Evolutionary conservation across 2,888 invertebrate genomes (phyloP).

Genomic region (Lysandra coridon): DNA sequence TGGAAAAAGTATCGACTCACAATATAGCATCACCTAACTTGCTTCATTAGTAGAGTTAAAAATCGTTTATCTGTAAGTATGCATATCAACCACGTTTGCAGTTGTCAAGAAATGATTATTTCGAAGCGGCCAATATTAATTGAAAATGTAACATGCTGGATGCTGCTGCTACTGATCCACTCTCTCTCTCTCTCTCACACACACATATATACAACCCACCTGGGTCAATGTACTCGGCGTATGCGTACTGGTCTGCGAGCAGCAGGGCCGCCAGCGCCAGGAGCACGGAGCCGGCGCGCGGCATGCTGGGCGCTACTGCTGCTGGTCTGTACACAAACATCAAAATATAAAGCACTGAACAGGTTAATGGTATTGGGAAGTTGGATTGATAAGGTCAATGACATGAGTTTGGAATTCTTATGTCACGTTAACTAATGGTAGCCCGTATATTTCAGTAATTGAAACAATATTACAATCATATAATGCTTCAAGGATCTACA

Average conservation of each 20-base stretch:
- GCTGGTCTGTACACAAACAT: conserved; percentile 53
- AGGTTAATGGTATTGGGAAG: background rate
- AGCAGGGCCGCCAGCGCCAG: conserved; percentile 72
- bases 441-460: too few relatives aligned
- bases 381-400: background rate
- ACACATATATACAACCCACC: conserved; percentile 37
- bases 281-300: conserved; percentile 73
- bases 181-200: too few relatives aligned
- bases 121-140: too few relatives aligned
- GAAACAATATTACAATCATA: too few relatives aligned
- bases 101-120: too few relatives aligned
- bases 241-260: conserved; percentile 67
- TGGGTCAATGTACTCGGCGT: conserved; percentile 71
- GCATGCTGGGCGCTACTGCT: conserved; percentile 68
- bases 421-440: background rate
- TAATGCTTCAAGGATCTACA: too few relatives aligned
- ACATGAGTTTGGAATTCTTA: background rate
- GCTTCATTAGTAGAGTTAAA: too few relatives aligned
- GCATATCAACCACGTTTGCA: too few relatives aligned
- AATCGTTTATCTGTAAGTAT: too few relatives aligned
- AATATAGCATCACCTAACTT: too few relatives aligned
- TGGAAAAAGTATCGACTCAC: too few relatives aligned
- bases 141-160: background rate
- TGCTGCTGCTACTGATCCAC: background rate
- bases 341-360: background rate